Conservation (phyloP, 2,797 vertebrate species). For the Falco columbarius region DNA sequence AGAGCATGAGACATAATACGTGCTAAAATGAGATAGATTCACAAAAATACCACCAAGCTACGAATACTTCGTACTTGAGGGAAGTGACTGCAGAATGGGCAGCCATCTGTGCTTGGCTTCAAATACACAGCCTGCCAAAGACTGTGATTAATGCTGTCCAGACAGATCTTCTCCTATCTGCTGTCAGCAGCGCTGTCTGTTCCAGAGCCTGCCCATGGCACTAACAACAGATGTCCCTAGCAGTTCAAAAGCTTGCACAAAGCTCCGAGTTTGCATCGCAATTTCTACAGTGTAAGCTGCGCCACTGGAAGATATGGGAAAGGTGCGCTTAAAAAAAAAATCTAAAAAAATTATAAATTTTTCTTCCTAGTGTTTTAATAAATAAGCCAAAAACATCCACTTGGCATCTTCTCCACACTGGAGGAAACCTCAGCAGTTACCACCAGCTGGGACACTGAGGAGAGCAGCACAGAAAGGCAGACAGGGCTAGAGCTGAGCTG, state of each 20-base stretch:
- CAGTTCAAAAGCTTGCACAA: background rate
- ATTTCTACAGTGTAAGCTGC: background rate
- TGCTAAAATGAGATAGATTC: background rate
- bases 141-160: background rate
- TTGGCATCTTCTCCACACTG: background rate
- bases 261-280: background rate
- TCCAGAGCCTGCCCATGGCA: constrained; percentile 36
- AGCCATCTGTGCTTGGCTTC: constrained; percentile 43
- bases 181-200: constrained; percentile 33
- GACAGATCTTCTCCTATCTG: constrained; percentile 23
- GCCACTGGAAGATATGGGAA: background rate
- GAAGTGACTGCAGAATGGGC: background rate
- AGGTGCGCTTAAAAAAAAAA: background rate
- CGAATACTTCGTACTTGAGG: background rate
- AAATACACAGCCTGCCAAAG: background rate
- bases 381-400: background rate
- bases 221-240: constrained; percentile 4
- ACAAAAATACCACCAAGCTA: background rate
- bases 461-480: background rate
- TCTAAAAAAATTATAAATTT: background rate
- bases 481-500: background rate
- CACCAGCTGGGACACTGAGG: background rate
- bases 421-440: background rate
- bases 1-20: background rate
- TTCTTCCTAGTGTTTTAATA: background rate